Percentiles rank a stretch among this genome's conserved stretches.
Conservation (phyloP, 1,140 invertebrate genomes). For the Pseudachorutes palmiensis region DNA sequence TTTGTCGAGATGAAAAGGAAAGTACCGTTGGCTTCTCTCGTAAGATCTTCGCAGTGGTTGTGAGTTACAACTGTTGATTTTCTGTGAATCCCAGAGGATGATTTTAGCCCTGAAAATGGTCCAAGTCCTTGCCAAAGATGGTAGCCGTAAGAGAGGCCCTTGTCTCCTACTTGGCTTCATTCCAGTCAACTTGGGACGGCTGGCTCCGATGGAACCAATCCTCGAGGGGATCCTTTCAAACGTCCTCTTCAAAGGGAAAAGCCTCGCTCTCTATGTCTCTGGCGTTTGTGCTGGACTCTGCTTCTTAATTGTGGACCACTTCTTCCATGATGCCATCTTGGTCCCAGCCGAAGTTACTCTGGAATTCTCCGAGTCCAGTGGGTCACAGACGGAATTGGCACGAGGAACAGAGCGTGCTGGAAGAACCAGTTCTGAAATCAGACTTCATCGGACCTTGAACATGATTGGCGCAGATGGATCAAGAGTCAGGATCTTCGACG, state of each 20-base stretch:
- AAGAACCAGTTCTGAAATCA: background rate
- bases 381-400: background rate
- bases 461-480: background rate
- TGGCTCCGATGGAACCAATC: slow-evolving; percentile 18
- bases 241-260: slow-evolving; percentile 3
- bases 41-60: no score
- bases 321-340: background rate
- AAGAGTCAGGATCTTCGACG: background rate
- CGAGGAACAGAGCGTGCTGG: background rate
- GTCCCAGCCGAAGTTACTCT: background rate
- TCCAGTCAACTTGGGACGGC: slow-evolving; percentile 1
- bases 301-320: slow-evolving; percentile 3
- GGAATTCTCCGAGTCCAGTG: background rate
- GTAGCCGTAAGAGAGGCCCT: background rate
- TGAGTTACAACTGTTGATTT: background rate
- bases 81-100: background rate
- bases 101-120: slow-evolving; percentile 18
- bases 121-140: slow-evolving; percentile 19
- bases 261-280: slow-evolving; percentile 2
- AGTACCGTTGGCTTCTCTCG: slow-evolving; percentile 17
- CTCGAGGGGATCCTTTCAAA: slow-evolving; percentile 17
- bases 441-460: background rate
- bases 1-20: background rate
- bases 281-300: slow-evolving; percentile 16
- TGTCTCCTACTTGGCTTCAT: slow-evolving; percentile 14